These are phyloP conservation scores for Temnothorax curvispinosus DNA, from an alignment of 1,140 invertebrate genomes.

Conservation along the genomic window DNA sequence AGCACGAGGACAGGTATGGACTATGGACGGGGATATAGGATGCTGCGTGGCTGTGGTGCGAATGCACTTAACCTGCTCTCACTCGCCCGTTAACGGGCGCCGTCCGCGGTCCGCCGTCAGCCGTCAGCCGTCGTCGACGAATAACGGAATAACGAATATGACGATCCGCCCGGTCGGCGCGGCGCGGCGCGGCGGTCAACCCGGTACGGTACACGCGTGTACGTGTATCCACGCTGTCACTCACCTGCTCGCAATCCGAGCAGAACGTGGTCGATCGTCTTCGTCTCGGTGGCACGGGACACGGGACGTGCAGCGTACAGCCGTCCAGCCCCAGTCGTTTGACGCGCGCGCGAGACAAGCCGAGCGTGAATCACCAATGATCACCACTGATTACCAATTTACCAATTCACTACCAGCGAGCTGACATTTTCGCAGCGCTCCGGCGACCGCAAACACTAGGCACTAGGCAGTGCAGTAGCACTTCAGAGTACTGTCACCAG, in stretches of 20 bases:
- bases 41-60: no score
- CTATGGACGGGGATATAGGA: not conserved
- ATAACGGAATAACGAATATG: no score
- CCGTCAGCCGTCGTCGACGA: no score
- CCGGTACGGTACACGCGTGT: not conserved
- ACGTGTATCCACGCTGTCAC: not conserved
- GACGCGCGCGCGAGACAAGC: not conserved
- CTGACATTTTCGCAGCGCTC: constrained; percentile 72
- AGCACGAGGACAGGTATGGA: not conserved
- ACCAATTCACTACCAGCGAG: constrained; percentile 56
- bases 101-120: no score
- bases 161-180: no score
- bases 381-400: constrained; percentile 59
- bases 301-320: constrained; percentile 47
- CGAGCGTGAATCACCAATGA: constrained; percentile 70
- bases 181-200: not conserved
- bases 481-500: no score
- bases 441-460: no score
- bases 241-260: constrained; percentile 58
- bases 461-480: no score
- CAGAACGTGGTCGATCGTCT: constrained; percentile 46
- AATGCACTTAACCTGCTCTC: constrained; percentile 22
- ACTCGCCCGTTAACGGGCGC: not conserved
- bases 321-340: not conserved
- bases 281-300: not conserved